Percentiles rank a stretch among this genome's conserved stretches.
Conservation (phyloP, 2,888 invertebrate species). For the Nemoura dubitans region DNA sequence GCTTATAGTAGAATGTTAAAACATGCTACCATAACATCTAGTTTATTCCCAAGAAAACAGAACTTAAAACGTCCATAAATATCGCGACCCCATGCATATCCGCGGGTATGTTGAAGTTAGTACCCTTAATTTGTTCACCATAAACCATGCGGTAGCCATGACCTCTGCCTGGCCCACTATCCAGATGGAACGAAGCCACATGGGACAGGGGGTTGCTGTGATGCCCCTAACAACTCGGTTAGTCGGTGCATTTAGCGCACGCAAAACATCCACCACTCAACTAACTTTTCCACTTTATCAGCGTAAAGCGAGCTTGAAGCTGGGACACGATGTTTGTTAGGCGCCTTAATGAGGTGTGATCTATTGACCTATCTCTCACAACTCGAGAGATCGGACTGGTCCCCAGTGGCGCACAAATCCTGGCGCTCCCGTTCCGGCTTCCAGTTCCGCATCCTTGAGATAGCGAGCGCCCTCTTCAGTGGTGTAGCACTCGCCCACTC, state of each 20-base stretch:
- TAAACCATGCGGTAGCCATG: not conserved
- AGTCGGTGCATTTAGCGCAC: not conserved
- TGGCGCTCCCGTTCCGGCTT: not conserved
- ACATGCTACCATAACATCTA: not conserved
- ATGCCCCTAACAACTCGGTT: not conserved
- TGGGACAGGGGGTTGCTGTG: not conserved
- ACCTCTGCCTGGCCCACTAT: not conserved
- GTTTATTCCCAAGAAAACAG: not conserved
- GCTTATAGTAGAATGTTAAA: too few species aligned
- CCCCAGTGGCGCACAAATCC: not conserved
- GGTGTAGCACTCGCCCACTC: not conserved
- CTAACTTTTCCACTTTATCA: not conserved
- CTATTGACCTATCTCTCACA: not conserved
- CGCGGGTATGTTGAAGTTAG: not conserved
- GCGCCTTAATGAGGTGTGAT: not conserved
- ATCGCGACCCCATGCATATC: not conserved
- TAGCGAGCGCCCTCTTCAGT: not conserved
- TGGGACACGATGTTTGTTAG: not conserved
- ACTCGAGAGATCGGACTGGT: not conserved
- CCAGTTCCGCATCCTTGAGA: not conserved
- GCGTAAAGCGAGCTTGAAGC: not conserved
- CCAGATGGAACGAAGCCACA: not conserved
- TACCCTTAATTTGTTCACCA: not conserved
- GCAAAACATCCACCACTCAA: not conserved
- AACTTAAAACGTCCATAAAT: not conserved